Evolutionary conservation across 2,888 invertebrate genomes (phyloP), one percentile per base, ranked within the genome.

Genomic region (Nycteola revayana): DNA sequence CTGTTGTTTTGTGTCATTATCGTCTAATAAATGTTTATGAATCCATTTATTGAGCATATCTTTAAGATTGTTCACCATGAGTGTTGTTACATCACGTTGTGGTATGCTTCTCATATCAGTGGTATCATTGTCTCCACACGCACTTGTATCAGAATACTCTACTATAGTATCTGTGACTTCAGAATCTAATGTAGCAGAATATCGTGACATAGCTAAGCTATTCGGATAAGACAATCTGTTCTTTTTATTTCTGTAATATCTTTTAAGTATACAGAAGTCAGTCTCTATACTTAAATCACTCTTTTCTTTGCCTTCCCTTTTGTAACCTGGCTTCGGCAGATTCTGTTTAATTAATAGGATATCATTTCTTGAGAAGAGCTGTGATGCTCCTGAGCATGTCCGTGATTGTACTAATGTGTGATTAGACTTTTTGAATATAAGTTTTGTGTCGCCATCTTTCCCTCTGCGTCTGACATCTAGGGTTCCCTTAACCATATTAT

Each of bases 261-360:
- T 66, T 42, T 81, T 68, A 0, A 84, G 50, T 17, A 75, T 60
- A 39, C 87, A 87, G 7, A 75, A 46, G 29, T 80, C 78, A 1
- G 87, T 87, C 62, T 83, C 87, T 4, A 83, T 51, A 32, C 86
- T 76, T 0, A 83, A 51, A 47, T 87, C 84, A 48, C 72, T 68
- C 59, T 78, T 85, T 0, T 69, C 4, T 51, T 60, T 75, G 0
- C 56, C 64, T 11, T 59, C 64, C 0, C 40, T 39, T 23, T 67
- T 67, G 25, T 67, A 62, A 0, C 48, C 42, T 4, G 60, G 59
- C 3, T 45, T 53, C 8, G 69, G 66, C 10, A 59, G 23, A 23
- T 67, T 69, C 32, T 65, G 75, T 34, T 68, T 77, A 1, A 75
- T 38, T 25, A 66, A 61, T 7, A 61, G 11, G 1, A 73, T 52